Percentiles rank a stretch among this genome's conserved stretches.
These are phyloP conservation scores for Philhelius pedissequus DNA, from an alignment of 2,888 invertebrate species.

Conservation along the genomic window DNA sequence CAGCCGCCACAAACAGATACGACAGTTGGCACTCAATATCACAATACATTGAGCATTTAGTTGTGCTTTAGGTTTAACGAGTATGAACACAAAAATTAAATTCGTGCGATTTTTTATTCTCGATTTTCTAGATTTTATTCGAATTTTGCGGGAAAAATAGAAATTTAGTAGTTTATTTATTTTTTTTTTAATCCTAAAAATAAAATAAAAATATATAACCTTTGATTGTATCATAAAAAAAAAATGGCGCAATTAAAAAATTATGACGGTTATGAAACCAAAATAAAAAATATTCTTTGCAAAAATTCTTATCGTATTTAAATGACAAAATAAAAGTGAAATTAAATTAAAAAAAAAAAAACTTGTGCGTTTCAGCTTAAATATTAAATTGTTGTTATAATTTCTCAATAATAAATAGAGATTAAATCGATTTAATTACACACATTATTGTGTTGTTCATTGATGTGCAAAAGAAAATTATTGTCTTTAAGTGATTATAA, in stretches of 20 bases:
- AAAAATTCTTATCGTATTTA: slow-evolving; percentile 37
- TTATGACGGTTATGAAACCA: slow-evolving; percentile 15
- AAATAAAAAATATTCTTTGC: slow-evolving; percentile 9
- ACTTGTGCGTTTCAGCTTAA: neutral
- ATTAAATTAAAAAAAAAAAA: neutral
- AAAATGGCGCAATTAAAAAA: slow-evolving; percentile 46
- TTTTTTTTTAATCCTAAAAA: slow-evolving; percentile 40
- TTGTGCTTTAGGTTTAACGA: slow-evolving; percentile 64
- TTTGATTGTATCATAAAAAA: neutral
- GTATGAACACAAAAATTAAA: slow-evolving; percentile 45
- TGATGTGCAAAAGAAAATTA: slow-evolving; percentile 29
- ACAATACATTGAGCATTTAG: slow-evolving; percentile 61
- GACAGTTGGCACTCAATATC: slow-evolving; percentile 65
- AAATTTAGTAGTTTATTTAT: slow-evolving; percentile 35
- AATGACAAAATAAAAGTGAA: neutral
- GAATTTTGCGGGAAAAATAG: slow-evolving; percentile 38
- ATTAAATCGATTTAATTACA: neutral
- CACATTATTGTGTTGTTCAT: too few species aligned
- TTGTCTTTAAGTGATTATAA: slow-evolving; percentile 30
- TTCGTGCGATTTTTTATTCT: slow-evolving; percentile 61
- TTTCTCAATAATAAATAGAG: neutral
- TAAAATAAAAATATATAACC: slow-evolving; percentile 11
- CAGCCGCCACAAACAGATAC: slow-evolving; percentile 62
- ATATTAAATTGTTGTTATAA: neutral
- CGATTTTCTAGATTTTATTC: neutral